Evolutionary conservation across 2,797 vertebrate species (phyloP), one percentile per base, ranked within the genome.

Genomic region (Luscinia megarhynchos): DNA sequence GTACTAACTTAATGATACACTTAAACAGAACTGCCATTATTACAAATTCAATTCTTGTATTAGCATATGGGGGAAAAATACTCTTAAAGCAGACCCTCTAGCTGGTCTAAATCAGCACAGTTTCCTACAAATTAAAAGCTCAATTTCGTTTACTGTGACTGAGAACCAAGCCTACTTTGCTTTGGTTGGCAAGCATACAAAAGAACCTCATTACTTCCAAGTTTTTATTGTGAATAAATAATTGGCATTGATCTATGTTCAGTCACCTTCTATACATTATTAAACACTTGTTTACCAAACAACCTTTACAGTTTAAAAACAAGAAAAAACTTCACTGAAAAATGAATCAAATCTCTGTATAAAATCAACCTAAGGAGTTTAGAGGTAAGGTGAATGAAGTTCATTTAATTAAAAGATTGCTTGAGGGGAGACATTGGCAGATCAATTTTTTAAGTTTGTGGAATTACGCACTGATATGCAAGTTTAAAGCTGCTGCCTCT

Each of bases 391-490:
- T 97, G 95, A 96, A 63, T 83, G 79, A 94, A 96, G 96, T 97
- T 97, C 92, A 96, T 96, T 97, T 97, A 96, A 97, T 97, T 97
- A 97, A 96, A 96, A 97, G 81, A 94, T 95, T 97, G 96, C 96
- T 96, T 88, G 87, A 96, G 87, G 94, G 96, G 21, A 95, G 84
- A 93, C 89, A 90, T 74, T 96, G 93, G 84, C 93, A 97, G 95
- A 97, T 96, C 95, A 94, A 95, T 97, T 96, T 97, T 96, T 97
- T 94, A 96, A 94, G 93, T 97, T 95, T 88, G 81, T 94, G 87
- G 86, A 96, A 97, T 97, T 96, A 96, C 87, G n/a, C 87, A 89
- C 75, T 94, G 81, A 95, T 96, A 96, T 81, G 78, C 92, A 95
- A 93, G 88, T 94, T 96, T 95, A 93, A 95, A 91, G 59, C 76